Evolutionary conservation across 2,113 vertebrate species (phyloP), one percentile per base, ranked within the genome.

Genomic region (Cyphomyrus discorhynchus): DNA sequence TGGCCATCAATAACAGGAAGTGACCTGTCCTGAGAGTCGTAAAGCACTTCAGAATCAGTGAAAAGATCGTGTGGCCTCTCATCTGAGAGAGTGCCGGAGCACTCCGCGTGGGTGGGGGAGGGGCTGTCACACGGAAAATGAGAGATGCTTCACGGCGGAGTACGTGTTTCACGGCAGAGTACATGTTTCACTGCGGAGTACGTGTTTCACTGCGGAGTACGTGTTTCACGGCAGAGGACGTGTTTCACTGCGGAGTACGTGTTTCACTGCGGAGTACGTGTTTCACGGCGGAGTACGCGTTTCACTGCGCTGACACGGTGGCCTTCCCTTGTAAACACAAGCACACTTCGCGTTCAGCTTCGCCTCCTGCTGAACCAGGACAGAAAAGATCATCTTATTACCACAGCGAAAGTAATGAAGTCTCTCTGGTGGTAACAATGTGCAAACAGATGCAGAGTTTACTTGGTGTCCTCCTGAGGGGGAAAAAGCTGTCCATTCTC

Each of bases 1-100:
- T n/a, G 88, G 17, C 70, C n/a, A 21, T 89, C 46, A 21, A 80
- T 89, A 52, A 89, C 19, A 46, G 70, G 88, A 52, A 80, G 66
- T 42, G 66, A 39, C 58, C 49, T 77, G 88, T 88, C 56, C 21
- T 2, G 39, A 39, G 49, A 46, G 52, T 62, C 87, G 4, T 88
- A 66, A 88, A 66, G 56, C 87, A 42, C 86, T 88, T 83, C 39
- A 46, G 80, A 7, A 11, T 11, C 31, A 39, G 9, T 47, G 42
- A 47, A n/a, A 42, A 8, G 42, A 83, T 47, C 80, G 9, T 19
- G 21, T 47, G 80, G 39, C 80, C 82, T n/a, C 45, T 47, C 82
- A 45, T 46, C 24, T 47, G 39, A 10, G 39, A 45, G 82, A 46
- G 42, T 87, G 85, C 49, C 6, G 1, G 24, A 39, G 50, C 50